phyloP scores from a whole-genome alignment of 2,888 invertebrate genomes.

The Tetheella fluctuosa region DNA sequence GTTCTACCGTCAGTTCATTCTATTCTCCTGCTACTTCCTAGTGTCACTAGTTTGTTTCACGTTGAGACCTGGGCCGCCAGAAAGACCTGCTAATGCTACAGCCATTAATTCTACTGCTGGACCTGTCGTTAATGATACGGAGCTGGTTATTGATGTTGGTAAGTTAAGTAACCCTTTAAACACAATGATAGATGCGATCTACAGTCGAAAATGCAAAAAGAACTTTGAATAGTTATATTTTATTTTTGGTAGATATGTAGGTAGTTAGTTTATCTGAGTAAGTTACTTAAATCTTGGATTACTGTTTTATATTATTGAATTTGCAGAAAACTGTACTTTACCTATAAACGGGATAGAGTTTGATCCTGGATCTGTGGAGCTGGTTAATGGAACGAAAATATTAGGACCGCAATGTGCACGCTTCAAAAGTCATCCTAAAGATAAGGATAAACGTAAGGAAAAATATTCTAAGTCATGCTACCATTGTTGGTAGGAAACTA shows the following conservation, averaged over 20 bases:
- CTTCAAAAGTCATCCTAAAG: slow-evolving; percentile 76
- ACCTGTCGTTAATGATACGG: slow-evolving; percentile 61
- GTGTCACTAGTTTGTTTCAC: slow-evolving; percentile 95
- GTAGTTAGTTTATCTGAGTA: no score
- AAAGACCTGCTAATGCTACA: slow-evolving; percentile 64
- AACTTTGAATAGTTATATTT: no score
- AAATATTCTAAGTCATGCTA: background rate
- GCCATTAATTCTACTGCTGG: slow-evolving; percentile 61
- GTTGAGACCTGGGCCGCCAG: slow-evolving; percentile 93
- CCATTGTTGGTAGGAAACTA: background rate
- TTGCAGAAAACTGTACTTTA: slow-evolving; percentile 71
- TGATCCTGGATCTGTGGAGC: slow-evolving; percentile 65
- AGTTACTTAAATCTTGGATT: no score
- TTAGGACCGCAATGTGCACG: slow-evolving; percentile 61
- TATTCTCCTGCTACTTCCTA: slow-evolving; percentile 95
- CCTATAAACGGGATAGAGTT: slow-evolving; percentile 52
- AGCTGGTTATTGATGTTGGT: slow-evolving; percentile 61
- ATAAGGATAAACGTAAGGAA: slow-evolving; percentile 68
- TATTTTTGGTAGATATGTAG: no score
- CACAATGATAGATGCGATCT: no score
- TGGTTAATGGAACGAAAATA: slow-evolving; percentile 62
- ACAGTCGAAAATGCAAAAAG: no score
- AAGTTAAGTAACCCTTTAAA: slow-evolving; percentile 31
- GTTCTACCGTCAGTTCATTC: slow-evolving; percentile 95
- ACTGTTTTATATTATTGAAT: background rate